Conservation (phyloP, 2,797 vertebrate species). For the Moxostoma hubbsi region DNA sequence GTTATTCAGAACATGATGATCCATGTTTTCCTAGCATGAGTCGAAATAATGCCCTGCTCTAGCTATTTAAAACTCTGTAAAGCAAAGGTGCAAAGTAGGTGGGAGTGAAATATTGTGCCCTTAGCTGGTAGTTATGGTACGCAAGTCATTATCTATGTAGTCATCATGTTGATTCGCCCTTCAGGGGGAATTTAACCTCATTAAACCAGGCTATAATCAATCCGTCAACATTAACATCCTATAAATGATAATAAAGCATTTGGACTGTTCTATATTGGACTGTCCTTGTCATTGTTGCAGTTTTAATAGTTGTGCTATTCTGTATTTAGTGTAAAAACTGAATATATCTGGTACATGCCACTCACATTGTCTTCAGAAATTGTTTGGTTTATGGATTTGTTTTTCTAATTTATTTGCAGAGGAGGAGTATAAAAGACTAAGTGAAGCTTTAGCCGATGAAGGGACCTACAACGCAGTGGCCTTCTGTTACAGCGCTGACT, state of each 20-base stretch:
- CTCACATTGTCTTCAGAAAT: no score
- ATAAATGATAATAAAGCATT: slow-evolving; percentile 50
- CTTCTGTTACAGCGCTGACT: slow-evolving; percentile 94
- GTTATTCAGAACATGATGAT: background rate
- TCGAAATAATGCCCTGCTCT: background rate
- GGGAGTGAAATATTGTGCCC: slow-evolving; percentile 63
- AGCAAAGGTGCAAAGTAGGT: background rate
- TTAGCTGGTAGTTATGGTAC: slow-evolving; percentile 63
- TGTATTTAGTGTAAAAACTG: background rate
- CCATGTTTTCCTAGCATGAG: background rate
- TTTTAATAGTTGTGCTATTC: slow-evolving; percentile 2
- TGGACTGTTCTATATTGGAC: slow-evolving; percentile 46
- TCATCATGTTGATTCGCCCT: slow-evolving; percentile 62
- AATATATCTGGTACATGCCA: background rate
- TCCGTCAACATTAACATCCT: slow-evolving; percentile 61
- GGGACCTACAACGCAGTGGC: slow-evolving; percentile 92
- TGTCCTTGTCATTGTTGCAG: slow-evolving; percentile 58
- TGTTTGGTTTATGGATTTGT: slow-evolving; percentile 1
- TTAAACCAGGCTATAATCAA: slow-evolving; percentile 67
- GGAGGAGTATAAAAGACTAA: slow-evolving; percentile 98
- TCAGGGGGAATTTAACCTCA: slow-evolving; percentile 64
- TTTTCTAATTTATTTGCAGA: slow-evolving; percentile 80
- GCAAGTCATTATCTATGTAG: slow-evolving; percentile 57
- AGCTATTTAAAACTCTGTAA: slow-evolving; percentile 9
- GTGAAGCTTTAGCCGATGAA: slow-evolving; percentile 95